These are phyloP conservation scores for Microvelia longipes DNA, from an alignment of 1,140 invertebrate species.

Conservation along the genomic window DNA sequence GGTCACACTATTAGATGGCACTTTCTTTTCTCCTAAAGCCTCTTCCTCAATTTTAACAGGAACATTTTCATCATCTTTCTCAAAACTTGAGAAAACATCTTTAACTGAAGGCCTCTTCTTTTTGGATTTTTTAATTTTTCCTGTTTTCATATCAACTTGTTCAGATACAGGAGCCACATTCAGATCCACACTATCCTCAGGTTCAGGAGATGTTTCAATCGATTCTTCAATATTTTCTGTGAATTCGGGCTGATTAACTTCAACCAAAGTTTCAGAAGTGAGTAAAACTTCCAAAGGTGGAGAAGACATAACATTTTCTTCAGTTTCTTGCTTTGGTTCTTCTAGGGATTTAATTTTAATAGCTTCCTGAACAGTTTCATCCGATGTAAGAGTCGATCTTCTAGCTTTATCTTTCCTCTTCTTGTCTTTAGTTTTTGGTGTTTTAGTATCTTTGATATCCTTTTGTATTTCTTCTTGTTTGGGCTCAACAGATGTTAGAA, in stretches of 20 bases:
- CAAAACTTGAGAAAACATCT: neutral
- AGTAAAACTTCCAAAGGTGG: neutral
- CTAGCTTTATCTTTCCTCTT: neutral
- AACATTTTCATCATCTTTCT: too few relatives aligned
- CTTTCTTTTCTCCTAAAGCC: neutral
- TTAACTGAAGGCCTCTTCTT: neutral
- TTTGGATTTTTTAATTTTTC: neutral
- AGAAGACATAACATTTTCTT: neutral
- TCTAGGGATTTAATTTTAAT: neutral
- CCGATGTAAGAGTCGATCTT: neutral
- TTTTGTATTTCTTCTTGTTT: neutral
- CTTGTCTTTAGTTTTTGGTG: neutral
- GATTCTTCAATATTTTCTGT: neutral
- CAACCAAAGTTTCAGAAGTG: neutral
- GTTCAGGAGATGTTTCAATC: neutral
- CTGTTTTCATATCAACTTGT: neutral
- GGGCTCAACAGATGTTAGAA: neutral
- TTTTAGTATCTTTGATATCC: neutral
- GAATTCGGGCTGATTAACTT: neutral
- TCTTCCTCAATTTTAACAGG: neutral
- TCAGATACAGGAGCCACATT: neutral
- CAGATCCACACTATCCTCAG: neutral
- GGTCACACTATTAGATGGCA: neutral
- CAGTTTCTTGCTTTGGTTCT: neutral
- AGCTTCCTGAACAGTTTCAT: conserved; percentile 1